phyloP scores from a whole-genome alignment of 1,140 invertebrate genomes.

The Drosophila ohnishii region DNA sequence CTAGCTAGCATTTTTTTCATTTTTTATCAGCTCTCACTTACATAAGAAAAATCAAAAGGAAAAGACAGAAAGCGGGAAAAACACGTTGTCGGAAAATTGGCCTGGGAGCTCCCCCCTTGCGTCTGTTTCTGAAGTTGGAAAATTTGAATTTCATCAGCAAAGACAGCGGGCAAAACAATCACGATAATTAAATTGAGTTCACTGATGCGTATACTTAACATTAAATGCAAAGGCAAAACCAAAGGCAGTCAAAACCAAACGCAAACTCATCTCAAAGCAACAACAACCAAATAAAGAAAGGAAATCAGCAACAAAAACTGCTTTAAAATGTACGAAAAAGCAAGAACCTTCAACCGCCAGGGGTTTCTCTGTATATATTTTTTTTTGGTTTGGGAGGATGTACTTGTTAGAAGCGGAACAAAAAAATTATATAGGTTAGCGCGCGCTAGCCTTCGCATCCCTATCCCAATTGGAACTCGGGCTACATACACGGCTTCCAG shows the following conservation, averaged over 20 bases:
- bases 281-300: slow-evolving; percentile 14
- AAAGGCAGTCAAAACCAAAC: slow-evolving; percentile 18
- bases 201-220: slow-evolving; percentile 81
- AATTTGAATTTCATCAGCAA: slow-evolving; percentile 69
- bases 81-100: slow-evolving; percentile 56
- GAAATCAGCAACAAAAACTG: slow-evolving; percentile 26
- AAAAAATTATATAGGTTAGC: slow-evolving; percentile 78
- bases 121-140: slow-evolving; percentile 70
- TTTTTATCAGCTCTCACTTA: slow-evolving; percentile 71
- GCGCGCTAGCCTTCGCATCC: slow-evolving; percentile 57
- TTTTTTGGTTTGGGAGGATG: slow-evolving; percentile 21
- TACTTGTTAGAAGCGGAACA: slow-evolving; percentile 44
- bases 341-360: slow-evolving; percentile 75
- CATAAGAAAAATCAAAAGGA: slow-evolving; percentile 63
- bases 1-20: slow-evolving; percentile 7
- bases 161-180: slow-evolving; percentile 74
- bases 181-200: slow-evolving; percentile 82
- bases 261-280: slow-evolving; percentile 11
- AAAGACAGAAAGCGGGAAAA: slow-evolving; percentile 36
- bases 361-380: slow-evolving; percentile 9
- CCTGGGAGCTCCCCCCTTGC: slow-evolving; percentile 10
- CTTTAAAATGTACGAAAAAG: slow-evolving; percentile 57
- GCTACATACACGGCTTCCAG: slow-evolving; percentile 33
- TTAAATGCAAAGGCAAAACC: slow-evolving; percentile 65
- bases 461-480: slow-evolving; percentile 46